phyloP scores from a whole-genome alignment of 1,140 invertebrate genomes.

The Pogonomyrmex barbatus region DNA sequence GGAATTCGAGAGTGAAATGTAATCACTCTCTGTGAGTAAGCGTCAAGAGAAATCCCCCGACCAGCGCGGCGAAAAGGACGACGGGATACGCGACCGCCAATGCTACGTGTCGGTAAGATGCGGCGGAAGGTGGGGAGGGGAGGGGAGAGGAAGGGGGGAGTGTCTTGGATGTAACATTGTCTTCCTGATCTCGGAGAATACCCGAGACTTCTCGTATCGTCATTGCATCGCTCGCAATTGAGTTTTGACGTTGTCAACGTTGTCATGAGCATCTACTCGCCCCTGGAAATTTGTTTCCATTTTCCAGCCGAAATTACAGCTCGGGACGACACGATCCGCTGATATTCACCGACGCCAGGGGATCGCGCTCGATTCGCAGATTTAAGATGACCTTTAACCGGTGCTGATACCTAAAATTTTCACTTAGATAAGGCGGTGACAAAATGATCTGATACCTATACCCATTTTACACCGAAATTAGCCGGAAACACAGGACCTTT shows the following conservation, averaged over 20 bases:
- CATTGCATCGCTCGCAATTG: background rate
- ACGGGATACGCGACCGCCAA: background rate
- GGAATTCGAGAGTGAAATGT: constrained; percentile 61
- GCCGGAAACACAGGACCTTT: constrained; percentile 21
- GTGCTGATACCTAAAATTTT: background rate
- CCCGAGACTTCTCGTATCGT: background rate
- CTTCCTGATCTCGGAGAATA: background rate
- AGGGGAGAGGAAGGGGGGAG: no score
- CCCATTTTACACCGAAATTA: constrained; percentile 42
- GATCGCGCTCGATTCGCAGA: background rate
- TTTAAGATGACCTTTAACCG: background rate
- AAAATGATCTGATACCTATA: constrained; percentile 10
- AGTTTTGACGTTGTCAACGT: background rate
- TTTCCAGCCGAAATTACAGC: background rate
- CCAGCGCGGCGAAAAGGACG: background rate
- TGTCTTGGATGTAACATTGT: background rate
- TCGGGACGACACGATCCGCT: background rate
- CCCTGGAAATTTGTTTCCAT: constrained; percentile 6
- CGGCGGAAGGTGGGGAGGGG: no score
- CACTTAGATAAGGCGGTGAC: background rate
- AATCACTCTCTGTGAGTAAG: constrained; percentile 49
- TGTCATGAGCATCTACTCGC: background rate
- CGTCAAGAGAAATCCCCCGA: background rate
- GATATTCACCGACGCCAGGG: background rate
- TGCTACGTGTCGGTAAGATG: background rate